Base-by-base conservation (phyloP, 2,888 invertebrate genomes). In the Galerucella calmariensis region DNA sequence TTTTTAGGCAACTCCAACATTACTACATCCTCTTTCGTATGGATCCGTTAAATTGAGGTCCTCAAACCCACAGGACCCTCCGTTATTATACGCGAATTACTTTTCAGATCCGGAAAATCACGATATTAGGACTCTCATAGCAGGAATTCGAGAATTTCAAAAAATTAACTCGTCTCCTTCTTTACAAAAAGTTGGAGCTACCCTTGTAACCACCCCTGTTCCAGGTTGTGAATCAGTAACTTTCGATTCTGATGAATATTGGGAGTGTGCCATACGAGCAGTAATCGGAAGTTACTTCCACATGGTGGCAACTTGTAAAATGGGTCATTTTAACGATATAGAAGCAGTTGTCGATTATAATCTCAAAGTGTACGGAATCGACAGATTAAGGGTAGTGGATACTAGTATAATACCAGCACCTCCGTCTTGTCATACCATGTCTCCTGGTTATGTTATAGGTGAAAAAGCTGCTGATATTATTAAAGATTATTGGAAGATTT, bases 71-170 rank as follows among this genome's bases (percentile, higher is more conserved):
- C 90, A 90, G 79, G 90, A 91, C 0, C 90, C 92, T 79, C 95
- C 96, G 0, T 87, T 90, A 12, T 89, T 96, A 69, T 91, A 95
- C 79, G 94, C 95, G 0, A 94, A 94, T 84, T 98, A 97, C 86
- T 91, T 96, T 83, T 89, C 92, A 0, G 90, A 92, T 82, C 88
- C 89, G 88, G 79, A 91, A 89, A 79, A 88, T 91, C 74, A 89
- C 9, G 87, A 87, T 76, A 77, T 87, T 5, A 83, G 82, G 73
- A 84, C 85, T 1, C 83, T 86, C 71, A 83, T 86, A 16, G 85
- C 84, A 4, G 81, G 83, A 0, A 85, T 91, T 11, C 88, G 90
- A 78, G 88, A 88, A 81, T 87, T 88, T 0, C 88, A 91, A 63
- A 87, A 88, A 48, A 84, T 91, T 53, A 87, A 89, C 10, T 82